Evolutionary conservation across 2,888 invertebrate species (phyloP).

Genomic region (Lithodes maja): DNA sequence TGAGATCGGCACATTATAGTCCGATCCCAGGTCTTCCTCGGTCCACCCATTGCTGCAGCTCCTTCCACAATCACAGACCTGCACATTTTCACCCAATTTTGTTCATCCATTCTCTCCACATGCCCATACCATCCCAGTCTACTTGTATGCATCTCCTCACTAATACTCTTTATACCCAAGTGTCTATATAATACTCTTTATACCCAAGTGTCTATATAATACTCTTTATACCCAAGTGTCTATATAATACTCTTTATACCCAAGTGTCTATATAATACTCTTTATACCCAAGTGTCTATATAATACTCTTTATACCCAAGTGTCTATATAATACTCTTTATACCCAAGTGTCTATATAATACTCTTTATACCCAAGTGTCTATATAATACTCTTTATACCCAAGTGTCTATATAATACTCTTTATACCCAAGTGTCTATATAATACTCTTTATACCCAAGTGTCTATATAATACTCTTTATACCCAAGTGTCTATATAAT

Average conservation of each 20-base stretch:
- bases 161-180: neutral
- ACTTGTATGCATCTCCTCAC: too few species aligned
- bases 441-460: neutral
- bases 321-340: neutral
- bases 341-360: neutral
- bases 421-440: neutral
- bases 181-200: neutral
- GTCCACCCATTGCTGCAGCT: too few species aligned
- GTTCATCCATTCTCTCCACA: too few species aligned
- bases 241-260: neutral
- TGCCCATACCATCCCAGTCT: too few species aligned
- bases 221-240: neutral
- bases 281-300: neutral
- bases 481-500: neutral
- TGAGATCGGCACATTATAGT: too few species aligned
- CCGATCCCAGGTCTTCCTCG: too few species aligned
- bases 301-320: neutral
- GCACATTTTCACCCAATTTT: too few species aligned
- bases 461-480: neutral
- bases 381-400: neutral
- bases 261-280: neutral
- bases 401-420: neutral
- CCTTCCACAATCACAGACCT: too few species aligned
- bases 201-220: neutral
- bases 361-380: neutral